These are phyloP conservation scores for Phytoseiulus persimilis DNA, from an alignment of 2,888 invertebrate species.

Conservation along the genomic window DNA sequence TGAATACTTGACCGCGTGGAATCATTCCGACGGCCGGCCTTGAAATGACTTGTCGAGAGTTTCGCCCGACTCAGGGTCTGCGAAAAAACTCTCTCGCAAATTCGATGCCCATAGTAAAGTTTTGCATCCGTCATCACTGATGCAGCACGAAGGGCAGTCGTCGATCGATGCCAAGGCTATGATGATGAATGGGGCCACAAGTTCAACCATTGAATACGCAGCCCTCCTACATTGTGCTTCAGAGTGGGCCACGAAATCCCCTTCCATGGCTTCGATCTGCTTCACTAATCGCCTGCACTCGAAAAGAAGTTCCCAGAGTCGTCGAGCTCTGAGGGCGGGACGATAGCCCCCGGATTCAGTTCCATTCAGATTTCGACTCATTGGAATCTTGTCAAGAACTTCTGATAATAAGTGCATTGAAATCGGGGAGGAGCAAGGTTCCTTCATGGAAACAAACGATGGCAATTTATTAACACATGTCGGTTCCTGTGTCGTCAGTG, in stretches of 20 bases:
- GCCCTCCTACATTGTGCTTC: neutral
- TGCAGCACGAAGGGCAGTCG: neutral
- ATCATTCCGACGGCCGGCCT: neutral
- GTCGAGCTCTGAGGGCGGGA: too few relatives aligned
- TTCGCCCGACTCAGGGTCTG: neutral
- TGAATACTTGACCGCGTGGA: neutral
- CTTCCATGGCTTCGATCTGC: neutral
- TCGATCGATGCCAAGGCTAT: neutral
- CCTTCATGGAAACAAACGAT: neutral
- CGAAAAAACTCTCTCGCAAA: neutral
- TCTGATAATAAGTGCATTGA: too few relatives aligned
- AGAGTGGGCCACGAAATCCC: neutral
- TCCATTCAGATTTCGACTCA: too few relatives aligned
- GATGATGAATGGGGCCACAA: neutral
- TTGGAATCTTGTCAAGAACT: too few relatives aligned
- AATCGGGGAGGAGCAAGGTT: too few relatives aligned
- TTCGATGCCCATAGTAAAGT: neutral
- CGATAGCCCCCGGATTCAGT: too few relatives aligned
- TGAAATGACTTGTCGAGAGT: neutral
- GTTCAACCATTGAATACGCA: neutral
- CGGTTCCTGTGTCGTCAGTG: neutral
- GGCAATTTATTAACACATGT: neutral
- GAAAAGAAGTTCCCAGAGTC: too few relatives aligned
- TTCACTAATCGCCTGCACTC: too few relatives aligned
- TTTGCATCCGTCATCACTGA: slow-evolving; percentile 34